phyloP scores from a whole-genome alignment of 1,140 invertebrate species.

The Pomacea maculata region DNA sequence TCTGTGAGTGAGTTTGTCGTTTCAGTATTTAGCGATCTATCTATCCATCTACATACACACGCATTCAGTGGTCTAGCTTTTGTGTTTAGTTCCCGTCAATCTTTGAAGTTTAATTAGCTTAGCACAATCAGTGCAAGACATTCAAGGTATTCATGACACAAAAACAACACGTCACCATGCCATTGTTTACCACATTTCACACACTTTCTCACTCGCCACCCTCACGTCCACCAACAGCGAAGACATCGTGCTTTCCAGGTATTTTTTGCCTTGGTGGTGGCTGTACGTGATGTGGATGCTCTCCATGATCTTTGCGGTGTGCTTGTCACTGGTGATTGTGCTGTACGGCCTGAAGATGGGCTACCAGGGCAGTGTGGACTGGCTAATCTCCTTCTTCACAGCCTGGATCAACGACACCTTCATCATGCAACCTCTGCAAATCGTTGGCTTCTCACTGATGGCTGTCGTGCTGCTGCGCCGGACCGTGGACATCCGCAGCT shows the following conservation, averaged over 20 bases:
- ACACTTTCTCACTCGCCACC: too few species aligned
- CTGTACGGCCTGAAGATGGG: slow-evolving; percentile 51
- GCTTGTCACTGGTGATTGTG: slow-evolving; percentile 46
- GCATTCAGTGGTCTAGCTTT: too few species aligned
- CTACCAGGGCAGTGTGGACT: slow-evolving; percentile 42
- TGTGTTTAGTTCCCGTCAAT: too few species aligned
- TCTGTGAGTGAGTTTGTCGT: too few species aligned
- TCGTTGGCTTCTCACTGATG: not conserved
- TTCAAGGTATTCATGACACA: too few species aligned
- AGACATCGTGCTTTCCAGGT: not conserved
- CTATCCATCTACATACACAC: too few species aligned
- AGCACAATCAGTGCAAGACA: too few species aligned
- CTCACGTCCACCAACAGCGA: too few species aligned
- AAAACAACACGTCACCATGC: too few species aligned
- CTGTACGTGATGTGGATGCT: slow-evolving; percentile 46
- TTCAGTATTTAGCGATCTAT: too few species aligned
- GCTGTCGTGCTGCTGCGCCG: not conserved
- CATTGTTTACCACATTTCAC: too few species aligned
- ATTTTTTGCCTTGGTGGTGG: slow-evolving; percentile 48
- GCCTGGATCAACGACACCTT: slow-evolving; percentile 38
- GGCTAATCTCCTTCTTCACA: slow-evolving; percentile 46
- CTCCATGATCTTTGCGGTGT: slow-evolving; percentile 20
- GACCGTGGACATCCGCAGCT: slow-evolving; percentile 5
- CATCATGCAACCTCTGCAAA: slow-evolving; percentile 39
- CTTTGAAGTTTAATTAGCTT: too few species aligned